Percentiles rank a stretch among this genome's conserved stretches.
phyloP scores from a whole-genome alignment of 2,113 vertebrate genomes.

The Hippocampus mohnikei region DNA sequence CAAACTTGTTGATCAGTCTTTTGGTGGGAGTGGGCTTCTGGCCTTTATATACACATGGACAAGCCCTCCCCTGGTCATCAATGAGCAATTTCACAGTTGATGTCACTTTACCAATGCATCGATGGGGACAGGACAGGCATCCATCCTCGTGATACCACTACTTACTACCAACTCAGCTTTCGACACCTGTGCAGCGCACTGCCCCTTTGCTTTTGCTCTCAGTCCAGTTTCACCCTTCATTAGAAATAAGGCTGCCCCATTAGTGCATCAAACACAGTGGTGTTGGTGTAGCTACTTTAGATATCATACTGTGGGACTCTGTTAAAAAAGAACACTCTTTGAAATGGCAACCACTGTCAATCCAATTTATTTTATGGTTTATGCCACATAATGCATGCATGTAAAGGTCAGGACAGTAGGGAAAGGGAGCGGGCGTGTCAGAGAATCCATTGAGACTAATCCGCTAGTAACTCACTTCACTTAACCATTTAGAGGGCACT shows the following conservation, averaged over 20 bases:
- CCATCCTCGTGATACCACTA: slow-evolving; percentile 72
- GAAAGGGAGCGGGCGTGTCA: slow-evolving; percentile 30
- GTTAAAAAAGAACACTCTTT: slow-evolving; percentile 58
- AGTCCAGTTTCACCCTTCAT: slow-evolving; percentile 40
- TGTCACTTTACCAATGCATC: slow-evolving; percentile 72
- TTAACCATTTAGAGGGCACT: neutral
- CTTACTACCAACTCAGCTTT: slow-evolving; percentile 71
- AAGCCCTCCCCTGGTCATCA: slow-evolving; percentile 72
- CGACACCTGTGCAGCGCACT: slow-evolving; percentile 64
- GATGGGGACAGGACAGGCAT: slow-evolving; percentile 69
- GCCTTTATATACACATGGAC: slow-evolving; percentile 68
- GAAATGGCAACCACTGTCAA: slow-evolving; percentile 58
- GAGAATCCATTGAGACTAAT: slow-evolving; percentile 21
- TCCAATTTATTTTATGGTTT: slow-evolving; percentile 61
- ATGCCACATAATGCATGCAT: slow-evolving; percentile 53
- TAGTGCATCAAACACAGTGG: slow-evolving; percentile 1
- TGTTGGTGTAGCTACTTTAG: slow-evolving; percentile 6
- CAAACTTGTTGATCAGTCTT: slow-evolving; percentile 60
- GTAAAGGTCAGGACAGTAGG: slow-evolving; percentile 46
- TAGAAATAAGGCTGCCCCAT: slow-evolving; percentile 25
- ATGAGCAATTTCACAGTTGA: slow-evolving; percentile 74
- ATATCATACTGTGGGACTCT: slow-evolving; percentile 38
- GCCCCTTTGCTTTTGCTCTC: slow-evolving; percentile 50
- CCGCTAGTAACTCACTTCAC: slow-evolving; percentile 1
- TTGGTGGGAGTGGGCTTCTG: slow-evolving; percentile 43